Evolutionary conservation across 2,888 invertebrate species (phyloP), one percentile per base, ranked within the genome.

Genomic region (Drosophila tanythrix): DNA sequence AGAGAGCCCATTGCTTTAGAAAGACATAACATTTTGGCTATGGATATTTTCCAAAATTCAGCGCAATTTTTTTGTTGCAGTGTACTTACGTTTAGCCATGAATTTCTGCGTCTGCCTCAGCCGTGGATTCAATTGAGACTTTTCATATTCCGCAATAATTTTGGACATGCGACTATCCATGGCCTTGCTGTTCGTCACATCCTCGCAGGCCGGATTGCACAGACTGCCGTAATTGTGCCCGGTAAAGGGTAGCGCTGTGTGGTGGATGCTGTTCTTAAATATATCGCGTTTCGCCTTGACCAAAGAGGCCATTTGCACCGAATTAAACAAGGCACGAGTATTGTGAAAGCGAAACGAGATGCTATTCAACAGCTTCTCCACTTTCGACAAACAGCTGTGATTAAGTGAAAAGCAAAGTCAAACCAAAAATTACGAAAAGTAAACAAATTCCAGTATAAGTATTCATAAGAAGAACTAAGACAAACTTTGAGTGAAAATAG

Each of bases 341-440:
- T 93, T 93, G 63, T 82, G 88, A 4, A 81, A 83, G n/a, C 89
- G 90, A 33, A 90, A 91, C 5, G 69, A 62, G 48, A 92, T 74
- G 13, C 83, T 80, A 11, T 74, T 71, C 29, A 91, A 29, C 4
- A 93, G 74, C 18, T 89, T 76, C 53, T 93, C 92, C 3, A 92
- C 88, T 58, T 86, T 82, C 1, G 91, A 89, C 3, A 89, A 70
- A 38, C 90, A 88, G 4, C 92, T 93, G 69, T 8, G 40, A 35
- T 8, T 53, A 25, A 1, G 10, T 5, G 2, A 7, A 21, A 6
- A 15, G 5, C n/a, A 21, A 46, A 15, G 13, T 7, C 21, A 46
- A 15, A 13, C 13, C 3, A 46, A 21, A 21, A 13, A 13, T 21
- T 15, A 7, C 4, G 21, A 15, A 46, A 21, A 15, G 3, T 25